These are phyloP conservation scores for Iguana delicatissima DNA, from an alignment of 2,797 vertebrate species.

Conservation along the genomic window DNA sequence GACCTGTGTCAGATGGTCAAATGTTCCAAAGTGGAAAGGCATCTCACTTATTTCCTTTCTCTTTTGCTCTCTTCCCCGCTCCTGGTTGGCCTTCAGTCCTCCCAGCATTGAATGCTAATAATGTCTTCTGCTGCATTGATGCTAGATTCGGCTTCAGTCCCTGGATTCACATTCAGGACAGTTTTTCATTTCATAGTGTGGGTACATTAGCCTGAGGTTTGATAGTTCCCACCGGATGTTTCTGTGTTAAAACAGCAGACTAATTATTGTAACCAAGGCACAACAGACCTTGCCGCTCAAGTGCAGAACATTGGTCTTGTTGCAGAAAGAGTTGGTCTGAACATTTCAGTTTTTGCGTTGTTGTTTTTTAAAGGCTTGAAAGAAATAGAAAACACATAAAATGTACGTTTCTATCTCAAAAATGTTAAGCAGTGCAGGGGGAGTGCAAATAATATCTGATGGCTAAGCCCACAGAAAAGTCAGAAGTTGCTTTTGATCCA, in stretches of 20 bases:
- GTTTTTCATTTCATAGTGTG: too few relatives aligned
- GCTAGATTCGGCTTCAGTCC: not conserved
- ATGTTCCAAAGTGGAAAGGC: not conserved
- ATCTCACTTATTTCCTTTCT: too few relatives aligned
- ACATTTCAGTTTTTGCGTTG: not conserved
- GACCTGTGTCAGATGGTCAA: not conserved
- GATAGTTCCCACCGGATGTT: too few relatives aligned
- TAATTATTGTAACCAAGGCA: not conserved
- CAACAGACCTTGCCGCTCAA: not conserved
- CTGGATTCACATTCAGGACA: not conserved
- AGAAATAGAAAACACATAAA: not conserved
- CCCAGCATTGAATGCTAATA: too few relatives aligned
- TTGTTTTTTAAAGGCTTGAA: not conserved
- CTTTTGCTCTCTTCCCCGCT: too few relatives aligned
- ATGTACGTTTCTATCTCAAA: not conserved
- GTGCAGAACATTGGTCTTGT: not conserved
- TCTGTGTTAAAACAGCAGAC: not conserved
- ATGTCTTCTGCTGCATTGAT: not conserved
- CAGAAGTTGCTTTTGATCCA: not conserved
- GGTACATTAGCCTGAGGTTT: too few relatives aligned
- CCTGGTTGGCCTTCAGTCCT: too few relatives aligned
- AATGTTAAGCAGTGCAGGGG: not conserved
- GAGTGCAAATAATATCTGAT: too few relatives aligned
- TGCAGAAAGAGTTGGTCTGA: too few relatives aligned
- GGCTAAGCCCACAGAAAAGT: too few relatives aligned